These are phyloP conservation scores for Poeciliopsis retropinna DNA, from an alignment of 2,113 vertebrate species.

Conservation along the genomic window DNA sequence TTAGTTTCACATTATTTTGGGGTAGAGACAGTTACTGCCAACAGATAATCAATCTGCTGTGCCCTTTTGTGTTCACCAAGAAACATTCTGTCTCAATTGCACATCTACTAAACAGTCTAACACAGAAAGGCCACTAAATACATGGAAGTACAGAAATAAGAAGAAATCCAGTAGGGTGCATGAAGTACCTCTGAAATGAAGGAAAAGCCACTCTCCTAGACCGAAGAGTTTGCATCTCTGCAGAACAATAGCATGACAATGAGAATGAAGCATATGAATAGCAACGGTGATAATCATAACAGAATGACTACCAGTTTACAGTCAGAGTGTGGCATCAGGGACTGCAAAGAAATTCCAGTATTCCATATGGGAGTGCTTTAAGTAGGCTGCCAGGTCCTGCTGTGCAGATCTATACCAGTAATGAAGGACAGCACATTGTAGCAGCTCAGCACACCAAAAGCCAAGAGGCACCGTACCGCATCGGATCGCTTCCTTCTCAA, in stretches of 20 bases:
- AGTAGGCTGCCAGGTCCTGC: slow-evolving; percentile 67
- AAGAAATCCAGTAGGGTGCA: slow-evolving; percentile 71
- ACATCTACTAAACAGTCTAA: slow-evolving; percentile 65
- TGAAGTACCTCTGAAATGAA: slow-evolving; percentile 64
- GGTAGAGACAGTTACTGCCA: slow-evolving; percentile 68
- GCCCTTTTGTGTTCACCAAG: slow-evolving; percentile 63
- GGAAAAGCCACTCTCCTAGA: slow-evolving; percentile 52
- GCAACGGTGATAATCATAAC: slow-evolving; percentile 65
- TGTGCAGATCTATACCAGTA: slow-evolving; percentile 70
- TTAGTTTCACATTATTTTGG: slow-evolving; percentile 72
- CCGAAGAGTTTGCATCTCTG: slow-evolving; percentile 59
- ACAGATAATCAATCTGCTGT: slow-evolving; percentile 69
- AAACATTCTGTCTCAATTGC: slow-evolving; percentile 76
- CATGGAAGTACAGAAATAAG: slow-evolving; percentile 71
- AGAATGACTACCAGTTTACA: slow-evolving; percentile 75
- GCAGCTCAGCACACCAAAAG: slow-evolving; percentile 75
- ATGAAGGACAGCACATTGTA: slow-evolving; percentile 71
- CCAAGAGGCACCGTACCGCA: slow-evolving; percentile 74
- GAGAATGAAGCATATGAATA: slow-evolving; percentile 53
- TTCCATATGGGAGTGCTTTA: slow-evolving; percentile 73
- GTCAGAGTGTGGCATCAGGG: slow-evolving; percentile 69
- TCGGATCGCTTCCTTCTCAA: slow-evolving; percentile 61
- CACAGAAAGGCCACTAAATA: slow-evolving; percentile 78
- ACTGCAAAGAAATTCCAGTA: slow-evolving; percentile 71
- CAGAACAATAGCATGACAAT: slow-evolving; percentile 57